phyloP scores from a whole-genome alignment of 2,888 invertebrate genomes.

The Bellardia pandia region DNA sequence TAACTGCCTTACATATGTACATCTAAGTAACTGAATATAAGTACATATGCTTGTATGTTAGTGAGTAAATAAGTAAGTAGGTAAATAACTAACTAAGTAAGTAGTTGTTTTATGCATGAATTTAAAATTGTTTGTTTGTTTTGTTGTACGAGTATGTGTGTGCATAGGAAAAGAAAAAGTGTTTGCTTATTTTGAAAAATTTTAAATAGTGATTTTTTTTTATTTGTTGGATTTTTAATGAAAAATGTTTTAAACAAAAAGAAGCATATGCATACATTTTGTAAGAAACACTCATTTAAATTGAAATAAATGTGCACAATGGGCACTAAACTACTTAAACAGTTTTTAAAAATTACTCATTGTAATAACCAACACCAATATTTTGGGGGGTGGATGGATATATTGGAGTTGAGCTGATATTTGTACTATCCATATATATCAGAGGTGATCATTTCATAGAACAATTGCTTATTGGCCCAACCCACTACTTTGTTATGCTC shows the following conservation, averaged over 20 bases:
- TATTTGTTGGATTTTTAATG: not conserved
- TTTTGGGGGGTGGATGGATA: too few species aligned
- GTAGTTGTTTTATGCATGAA: not conserved
- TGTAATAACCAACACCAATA: too few species aligned
- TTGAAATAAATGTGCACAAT: not conserved
- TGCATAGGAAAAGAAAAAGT: not conserved
- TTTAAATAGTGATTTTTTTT: not conserved
- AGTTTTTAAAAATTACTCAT: too few species aligned
- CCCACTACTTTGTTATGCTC: too few species aligned
- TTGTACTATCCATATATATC: too few species aligned
- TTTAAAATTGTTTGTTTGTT: not conserved
- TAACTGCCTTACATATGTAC: too few species aligned
- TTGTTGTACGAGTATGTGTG: not conserved
- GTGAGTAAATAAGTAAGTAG: not conserved
- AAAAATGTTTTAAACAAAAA: slow-evolving; percentile 1
- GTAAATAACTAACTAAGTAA: slow-evolving; percentile 3
- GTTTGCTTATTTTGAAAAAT: not conserved
- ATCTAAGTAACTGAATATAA: not conserved
- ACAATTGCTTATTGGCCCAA: too few species aligned
- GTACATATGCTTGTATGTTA: not conserved
- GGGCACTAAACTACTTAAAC: not conserved
- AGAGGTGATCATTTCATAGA: too few species aligned
- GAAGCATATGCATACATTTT: not conserved
- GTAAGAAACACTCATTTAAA: not conserved
- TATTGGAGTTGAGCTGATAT: too few species aligned